phyloP scores from a whole-genome alignment of 2,113 vertebrate genomes.

The Synodontis membranacea region DNA sequence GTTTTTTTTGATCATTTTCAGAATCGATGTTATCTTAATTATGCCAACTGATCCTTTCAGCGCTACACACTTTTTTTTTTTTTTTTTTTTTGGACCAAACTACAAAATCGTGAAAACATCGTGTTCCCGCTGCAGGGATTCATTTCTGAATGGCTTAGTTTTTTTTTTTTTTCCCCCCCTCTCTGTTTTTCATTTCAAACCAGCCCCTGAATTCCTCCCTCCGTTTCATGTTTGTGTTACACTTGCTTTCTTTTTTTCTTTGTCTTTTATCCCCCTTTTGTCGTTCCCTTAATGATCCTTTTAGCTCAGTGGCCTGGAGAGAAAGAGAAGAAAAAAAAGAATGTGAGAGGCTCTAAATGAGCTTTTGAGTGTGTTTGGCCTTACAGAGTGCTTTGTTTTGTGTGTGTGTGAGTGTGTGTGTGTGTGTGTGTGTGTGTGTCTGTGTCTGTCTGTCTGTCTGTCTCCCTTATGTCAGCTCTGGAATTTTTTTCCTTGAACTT shows the following conservation, averaged over 20 bases:
- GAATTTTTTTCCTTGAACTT: slow-evolving; percentile 42
- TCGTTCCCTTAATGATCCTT: slow-evolving; percentile 41
- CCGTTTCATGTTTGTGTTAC: slow-evolving; percentile 53
- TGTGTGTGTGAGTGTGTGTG: slow-evolving; percentile 20
- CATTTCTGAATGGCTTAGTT: neutral
- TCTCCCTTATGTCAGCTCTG: neutral
- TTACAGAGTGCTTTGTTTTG: slow-evolving; percentile 23
- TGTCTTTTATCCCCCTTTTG: slow-evolving; percentile 42
- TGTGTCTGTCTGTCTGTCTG: slow-evolving; percentile 4
- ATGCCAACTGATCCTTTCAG: neutral
- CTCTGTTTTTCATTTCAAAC: slow-evolving; percentile 15
- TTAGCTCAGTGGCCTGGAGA: slow-evolving; percentile 47
- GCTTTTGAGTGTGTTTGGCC: slow-evolving; percentile 73
- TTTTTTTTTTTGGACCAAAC: no score
- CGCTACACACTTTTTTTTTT: neutral
- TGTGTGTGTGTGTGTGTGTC: slow-evolving; percentile 34
- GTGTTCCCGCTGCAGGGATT: neutral
- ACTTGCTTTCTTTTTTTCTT: slow-evolving; percentile 32
- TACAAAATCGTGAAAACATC: neutral
- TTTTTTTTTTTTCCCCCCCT: neutral
- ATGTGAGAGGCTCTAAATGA: slow-evolving; percentile 66
- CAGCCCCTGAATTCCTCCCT: slow-evolving; percentile 36
- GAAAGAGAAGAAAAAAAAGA: slow-evolving; percentile 42
- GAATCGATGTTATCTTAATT: neutral
- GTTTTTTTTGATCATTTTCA: no score